A percentile compares a stretch with the other conserved stretches of the same genome.
phyloP scores from a whole-genome alignment of 1,140 invertebrate species.

The Bombyx mandarina region DNA sequence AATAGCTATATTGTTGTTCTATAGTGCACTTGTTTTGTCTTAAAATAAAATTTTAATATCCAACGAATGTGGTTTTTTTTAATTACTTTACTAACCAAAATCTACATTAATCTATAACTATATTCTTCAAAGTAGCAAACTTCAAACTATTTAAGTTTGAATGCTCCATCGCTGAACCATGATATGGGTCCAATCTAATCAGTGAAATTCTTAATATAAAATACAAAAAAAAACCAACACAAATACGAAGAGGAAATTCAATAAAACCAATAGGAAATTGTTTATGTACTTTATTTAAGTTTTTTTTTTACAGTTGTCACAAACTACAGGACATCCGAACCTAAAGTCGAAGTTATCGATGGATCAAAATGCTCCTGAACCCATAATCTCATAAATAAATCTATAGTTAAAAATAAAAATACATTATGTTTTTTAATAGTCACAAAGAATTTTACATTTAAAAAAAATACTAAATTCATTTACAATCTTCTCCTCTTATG shows the following conservation, averaged over 20 bases:
- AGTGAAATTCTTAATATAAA: no score
- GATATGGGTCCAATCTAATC: no score
- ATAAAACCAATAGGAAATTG: constrained; percentile 20
- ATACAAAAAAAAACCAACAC: background rate
- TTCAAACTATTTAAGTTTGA: no score
- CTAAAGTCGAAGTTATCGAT: constrained; percentile 53
- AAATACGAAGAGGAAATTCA: constrained; percentile 4
- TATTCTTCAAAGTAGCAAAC: no score
- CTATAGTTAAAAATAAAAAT: constrained; percentile 44
- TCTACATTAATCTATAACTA: no score
- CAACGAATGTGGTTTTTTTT: no score
- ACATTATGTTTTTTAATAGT: constrained; percentile 34
- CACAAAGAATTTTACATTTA: constrained; percentile 42
- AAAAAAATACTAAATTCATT: constrained; percentile 63
- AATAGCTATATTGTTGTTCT: no score
- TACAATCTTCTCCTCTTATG: constrained; percentile 63
- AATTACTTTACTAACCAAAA: no score
- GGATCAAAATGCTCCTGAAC: constrained; percentile 57
- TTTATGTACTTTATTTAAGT: constrained; percentile 58
- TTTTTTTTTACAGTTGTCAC: constrained; percentile 60
- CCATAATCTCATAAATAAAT: constrained; percentile 47
- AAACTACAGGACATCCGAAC: constrained; percentile 64
- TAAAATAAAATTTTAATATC: no score
- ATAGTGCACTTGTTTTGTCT: no score
- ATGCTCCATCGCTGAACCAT: no score